Evolutionary conservation across 2,113 vertebrate species (phyloP), one percentile per base, ranked within the genome.

Genomic region (Zosterops pallidus): DNA sequence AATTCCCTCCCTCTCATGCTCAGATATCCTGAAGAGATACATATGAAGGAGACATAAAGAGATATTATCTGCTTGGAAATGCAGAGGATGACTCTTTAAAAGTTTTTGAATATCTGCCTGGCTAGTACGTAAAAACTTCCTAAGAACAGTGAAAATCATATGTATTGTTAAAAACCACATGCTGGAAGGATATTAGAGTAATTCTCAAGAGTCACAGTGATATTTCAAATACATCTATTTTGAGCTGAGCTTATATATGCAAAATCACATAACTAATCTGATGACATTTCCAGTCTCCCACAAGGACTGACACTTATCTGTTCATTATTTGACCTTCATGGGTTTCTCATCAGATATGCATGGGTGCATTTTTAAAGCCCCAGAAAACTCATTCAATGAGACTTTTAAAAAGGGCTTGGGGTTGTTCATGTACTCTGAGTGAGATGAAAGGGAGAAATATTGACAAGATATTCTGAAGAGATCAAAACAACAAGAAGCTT

Each of bases 211-310:
- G 81, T 47, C 29, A 15, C 37, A 71, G 22, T 78, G 89, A 59
- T 80, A 95, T 82, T 95, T 89, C 70, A 72, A 23, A 71, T 49
- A 33, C 25, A 5, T 62, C 59, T 94, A 53, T 92, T 92, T 83
- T 31, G 13, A 89, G 68, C 49, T 72, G 37, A 92, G 39, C 6
- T 93, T 92, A 86, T 52, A 64, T 42, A 91, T 87, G 62, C 82
- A 96, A 94, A 96, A 88, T 79, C 67, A 69, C 33, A 22, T 41
- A 44, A 64, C 46, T 57, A 85, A 94, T 76, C 41, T 77, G 52
- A 59, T 92, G 71, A 59, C 67, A 89, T 89, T 89, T 92, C 56
- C 70, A 56, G 25, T 56, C 14, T 94, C 68, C 80, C 74, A 42
- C 49, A 78, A 83, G 72, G 62, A 60, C 18, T 76, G 31, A 52